phyloP scores from a whole-genome alignment of 2,888 invertebrate species.

The Mesopsocus fuscifrons region DNA sequence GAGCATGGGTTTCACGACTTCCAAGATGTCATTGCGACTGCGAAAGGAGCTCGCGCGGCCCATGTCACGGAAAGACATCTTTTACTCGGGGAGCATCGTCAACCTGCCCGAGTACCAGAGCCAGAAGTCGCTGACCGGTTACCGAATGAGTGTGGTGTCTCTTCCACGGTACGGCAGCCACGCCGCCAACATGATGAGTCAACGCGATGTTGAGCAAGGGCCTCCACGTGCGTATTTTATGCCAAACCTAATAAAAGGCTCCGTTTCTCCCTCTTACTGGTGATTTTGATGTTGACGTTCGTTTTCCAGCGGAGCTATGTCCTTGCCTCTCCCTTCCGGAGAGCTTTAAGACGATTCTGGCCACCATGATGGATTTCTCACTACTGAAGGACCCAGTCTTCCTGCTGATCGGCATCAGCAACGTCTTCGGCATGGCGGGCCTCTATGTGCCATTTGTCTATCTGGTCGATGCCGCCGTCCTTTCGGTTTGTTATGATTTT shows the following conservation, averaged over 20 bases:
- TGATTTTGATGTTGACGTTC: too few species aligned
- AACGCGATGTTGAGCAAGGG: conserved; percentile 42
- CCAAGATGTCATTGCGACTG: conserved; percentile 33
- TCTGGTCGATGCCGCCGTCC: conserved; percentile 63
- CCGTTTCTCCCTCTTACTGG: too few species aligned
- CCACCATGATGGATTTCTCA: conserved; percentile 81
- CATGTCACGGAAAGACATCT: conserved; percentile 87
- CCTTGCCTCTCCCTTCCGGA: conserved; percentile 60
- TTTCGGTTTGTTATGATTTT: too few species aligned
- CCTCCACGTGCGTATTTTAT: conserved; percentile 36
- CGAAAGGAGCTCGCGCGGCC: conserved; percentile 56
- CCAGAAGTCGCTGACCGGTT: conserved; percentile 75
- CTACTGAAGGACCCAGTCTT: conserved; percentile 77
- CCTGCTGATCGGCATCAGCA: conserved; percentile 79
- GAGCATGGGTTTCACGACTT: conserved; percentile 46
- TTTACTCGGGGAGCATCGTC: conserved; percentile 88
- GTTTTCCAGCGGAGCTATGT: conserved; percentile 48
- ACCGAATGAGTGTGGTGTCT: conserved; percentile 79
- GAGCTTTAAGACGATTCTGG: conserved; percentile 63
- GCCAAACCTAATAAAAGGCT: too few species aligned
- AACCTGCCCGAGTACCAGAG: conserved; percentile 87
- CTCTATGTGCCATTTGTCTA: conserved; percentile 94
- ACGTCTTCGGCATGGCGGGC: conserved; percentile 93
- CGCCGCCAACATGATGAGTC: conserved; percentile 32
- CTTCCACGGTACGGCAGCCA: conserved; percentile 46